Evolutionary conservation across 2,797 vertebrate genomes (phyloP), one percentile per base, ranked within the genome.

Genomic region (Melanitta fusca): DNA sequence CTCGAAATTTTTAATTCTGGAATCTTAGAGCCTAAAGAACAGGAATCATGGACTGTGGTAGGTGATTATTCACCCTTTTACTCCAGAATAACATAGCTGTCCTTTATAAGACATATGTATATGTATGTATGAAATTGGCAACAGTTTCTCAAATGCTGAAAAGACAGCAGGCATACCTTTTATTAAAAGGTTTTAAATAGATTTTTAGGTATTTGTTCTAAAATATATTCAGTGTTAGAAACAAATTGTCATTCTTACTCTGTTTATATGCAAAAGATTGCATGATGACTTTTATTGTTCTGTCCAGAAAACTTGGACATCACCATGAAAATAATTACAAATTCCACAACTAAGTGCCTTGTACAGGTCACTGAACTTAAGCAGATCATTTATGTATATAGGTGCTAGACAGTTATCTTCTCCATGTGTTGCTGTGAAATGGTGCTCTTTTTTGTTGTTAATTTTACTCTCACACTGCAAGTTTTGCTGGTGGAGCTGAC

Each of bases 11-110:
- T 99, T 95, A 99, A 98, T 98, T 99, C 99, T 2, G 99, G 98
- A 61, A 99, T 99, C 97, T 97, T 99, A 72, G 99, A 99, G 96
- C 99, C 99, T 49, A 99, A 99, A 97, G 99, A 99, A 49, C 99
- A 99, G 93, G 99, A 99, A 96, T 99, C 99, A 1, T 99, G 99
- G 99, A 99, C 99, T 64, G 99, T 99, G 98, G 99, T 99, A 97
- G 97, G 98, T 97, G 53, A 70, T 80, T 45, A 53, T 69, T 95
- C n/a, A 38, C 4, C 71, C 2, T 86, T 81, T 58, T 56, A 51
- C 38, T 89, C 18, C 60, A 69, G 28, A 92, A 47, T 27, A 75
- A 11, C 17, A 6, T 60, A 62, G 11, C 28, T 22, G 12, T 30
- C 19, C 8, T 41, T 94, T 85, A 53, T 36, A 70, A 86, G 27